phyloP scores from a whole-genome alignment of 2,797 vertebrate species.

The Bradypus variegatus region DNA sequence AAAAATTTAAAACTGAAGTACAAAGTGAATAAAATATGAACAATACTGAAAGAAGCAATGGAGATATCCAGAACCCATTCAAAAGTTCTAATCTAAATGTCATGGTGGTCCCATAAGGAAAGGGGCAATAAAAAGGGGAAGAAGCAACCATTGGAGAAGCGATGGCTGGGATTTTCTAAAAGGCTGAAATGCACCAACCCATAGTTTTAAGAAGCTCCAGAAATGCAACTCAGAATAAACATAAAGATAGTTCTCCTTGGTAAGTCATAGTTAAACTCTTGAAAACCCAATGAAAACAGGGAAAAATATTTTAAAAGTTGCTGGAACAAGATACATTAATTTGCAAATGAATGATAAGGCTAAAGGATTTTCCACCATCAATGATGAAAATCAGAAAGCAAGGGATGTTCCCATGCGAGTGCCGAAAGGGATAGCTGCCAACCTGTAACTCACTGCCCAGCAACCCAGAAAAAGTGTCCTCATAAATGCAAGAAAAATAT shows the following conservation, averaged over 20 bases:
- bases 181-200: not conserved
- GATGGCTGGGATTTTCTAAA: not conserved
- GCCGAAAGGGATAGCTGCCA: not conserved
- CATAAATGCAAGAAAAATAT: not conserved
- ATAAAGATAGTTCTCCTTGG: not conserved
- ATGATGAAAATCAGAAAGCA: not conserved
- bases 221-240: not conserved
- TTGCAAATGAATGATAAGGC: not conserved
- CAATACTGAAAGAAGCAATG: not conserved
- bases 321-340: not conserved
- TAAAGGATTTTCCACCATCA: not conserved
- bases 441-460: not conserved
- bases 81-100: not conserved
- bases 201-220: not conserved
- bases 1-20: not conserved
- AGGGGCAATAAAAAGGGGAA: not conserved
- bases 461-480: not conserved
- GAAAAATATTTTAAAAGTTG: not conserved
- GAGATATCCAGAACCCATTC: not conserved
- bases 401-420: not conserved
- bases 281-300: not conserved
- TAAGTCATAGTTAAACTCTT: not conserved
- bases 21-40: not conserved
- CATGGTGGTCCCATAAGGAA: no score
- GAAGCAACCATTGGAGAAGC: not conserved